phyloP scores from a whole-genome alignment of 2,797 vertebrate genomes.

The Dipus sagitta region DNA sequence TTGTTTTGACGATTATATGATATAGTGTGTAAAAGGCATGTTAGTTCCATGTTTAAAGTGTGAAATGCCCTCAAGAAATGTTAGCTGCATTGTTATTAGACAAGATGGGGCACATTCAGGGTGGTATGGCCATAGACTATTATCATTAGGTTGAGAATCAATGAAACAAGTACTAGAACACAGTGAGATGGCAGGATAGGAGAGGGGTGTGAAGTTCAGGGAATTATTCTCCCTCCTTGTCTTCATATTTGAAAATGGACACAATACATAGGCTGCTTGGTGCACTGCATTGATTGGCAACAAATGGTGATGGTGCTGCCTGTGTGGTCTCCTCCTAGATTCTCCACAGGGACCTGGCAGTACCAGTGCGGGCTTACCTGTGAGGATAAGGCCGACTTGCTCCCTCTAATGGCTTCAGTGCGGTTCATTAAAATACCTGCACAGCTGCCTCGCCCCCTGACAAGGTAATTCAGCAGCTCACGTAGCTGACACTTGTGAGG shows the following conservation, averaged over 20 bases:
- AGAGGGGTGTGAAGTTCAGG: neutral
- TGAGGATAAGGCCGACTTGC: conserved; percentile 84
- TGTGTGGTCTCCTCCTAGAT: conserved; percentile 85
- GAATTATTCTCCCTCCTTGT: fast-evolving
- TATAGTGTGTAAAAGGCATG: too few relatives aligned
- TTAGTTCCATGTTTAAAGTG: neutral
- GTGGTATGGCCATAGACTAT: too few relatives aligned
- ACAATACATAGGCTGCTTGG: fast-evolving
- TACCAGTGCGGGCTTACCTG: conserved; percentile 91
- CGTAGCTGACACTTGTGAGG: neutral
- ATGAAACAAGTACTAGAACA: neutral
- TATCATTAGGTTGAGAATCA: neutral
- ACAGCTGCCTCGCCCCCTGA: conserved; percentile 87
- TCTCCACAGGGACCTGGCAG: conserved; percentile 90
- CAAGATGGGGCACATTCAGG: neutral
- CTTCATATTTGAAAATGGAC: neutral
- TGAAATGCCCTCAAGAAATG: too few relatives aligned
- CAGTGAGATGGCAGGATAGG: neutral
- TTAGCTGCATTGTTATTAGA: neutral
- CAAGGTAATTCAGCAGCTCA: conserved; percentile 88
- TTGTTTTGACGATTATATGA: neutral
- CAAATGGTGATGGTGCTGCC: fast-evolving
- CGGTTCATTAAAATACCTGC: conserved; percentile 92
- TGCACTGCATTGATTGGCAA: neutral
- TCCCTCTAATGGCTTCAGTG: conserved; percentile 92